Evolutionary conservation across 2,113 vertebrate genomes (phyloP).

Genomic region (Dicentrarchus labrax): DNA sequence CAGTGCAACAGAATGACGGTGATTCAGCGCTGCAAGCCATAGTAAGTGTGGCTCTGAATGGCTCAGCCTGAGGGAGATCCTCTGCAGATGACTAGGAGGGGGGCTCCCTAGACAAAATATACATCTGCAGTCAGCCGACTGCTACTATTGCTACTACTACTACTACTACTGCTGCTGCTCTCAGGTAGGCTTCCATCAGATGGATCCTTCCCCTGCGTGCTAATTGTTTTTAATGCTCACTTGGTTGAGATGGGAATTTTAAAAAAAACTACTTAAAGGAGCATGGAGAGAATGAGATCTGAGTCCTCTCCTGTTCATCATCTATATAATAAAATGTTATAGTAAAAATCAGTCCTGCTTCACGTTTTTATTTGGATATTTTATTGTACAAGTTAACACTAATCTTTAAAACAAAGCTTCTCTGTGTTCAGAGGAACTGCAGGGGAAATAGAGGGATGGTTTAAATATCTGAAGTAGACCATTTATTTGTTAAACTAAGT

Average conservation of each 20-base stretch:
- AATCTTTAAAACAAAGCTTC: background rate
- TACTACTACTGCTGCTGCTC: slow-evolving; percentile 7
- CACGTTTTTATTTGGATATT: background rate
- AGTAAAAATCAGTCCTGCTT: no score
- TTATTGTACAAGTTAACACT: background rate
- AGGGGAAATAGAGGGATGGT: background rate
- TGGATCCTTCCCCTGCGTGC: background rate
- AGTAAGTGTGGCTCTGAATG: slow-evolving; percentile 57
- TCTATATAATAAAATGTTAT: background rate
- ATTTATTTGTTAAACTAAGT: background rate
- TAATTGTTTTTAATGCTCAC: background rate
- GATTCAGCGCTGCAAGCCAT: slow-evolving; percentile 57
- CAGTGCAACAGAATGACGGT: slow-evolving; percentile 56
- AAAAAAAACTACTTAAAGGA: background rate
- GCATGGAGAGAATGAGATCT: no score
- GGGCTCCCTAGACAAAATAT: slow-evolving; percentile 71
- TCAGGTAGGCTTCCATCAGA: slow-evolving; percentile 4
- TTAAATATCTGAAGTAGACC: background rate
- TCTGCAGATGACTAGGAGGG: slow-evolving; percentile 80
- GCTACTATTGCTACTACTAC: slow-evolving; percentile 6
- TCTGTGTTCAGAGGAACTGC: background rate
- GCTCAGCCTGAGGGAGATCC: slow-evolving; percentile 81
- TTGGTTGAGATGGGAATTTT: background rate
- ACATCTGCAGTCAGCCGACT: slow-evolving; percentile 50
- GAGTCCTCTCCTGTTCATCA: background rate